Base-by-base conservation (phyloP, 2,113 vertebrate species). In the Chamaetylas fuelleborni region DNA sequence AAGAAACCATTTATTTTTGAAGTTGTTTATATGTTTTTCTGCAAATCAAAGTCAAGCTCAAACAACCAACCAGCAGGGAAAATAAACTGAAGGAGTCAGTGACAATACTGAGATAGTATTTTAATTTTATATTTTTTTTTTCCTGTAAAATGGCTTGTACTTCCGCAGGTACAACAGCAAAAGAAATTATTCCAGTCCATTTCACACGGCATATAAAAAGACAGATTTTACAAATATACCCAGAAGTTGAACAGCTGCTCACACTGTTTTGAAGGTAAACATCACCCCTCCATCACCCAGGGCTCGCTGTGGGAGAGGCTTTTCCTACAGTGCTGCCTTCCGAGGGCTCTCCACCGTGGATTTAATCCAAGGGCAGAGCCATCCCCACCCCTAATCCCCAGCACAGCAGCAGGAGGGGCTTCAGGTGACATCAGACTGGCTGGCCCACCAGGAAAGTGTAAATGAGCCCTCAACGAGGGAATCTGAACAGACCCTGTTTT, bases 81-180 rank as follows among this genome's bases (percentile, higher is more conserved):
- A 83, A 88, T 14, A 77, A 92, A 83, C 45, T 19, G 48, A 97
- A 94, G 19, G 86, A 98, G 78, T 93, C 96, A 36, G 34, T 93
- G 87, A 73, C 95, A 81, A 95, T 92, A 92, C 50, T 81, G 95
- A 98, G 95, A 98, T 96, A 95, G 20, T 83, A 20, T 22, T 98
- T 98, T 98, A 97, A 97, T 97, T 76, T 73, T 54, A 85, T 29
- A 50, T 4, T 56, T 34, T 57, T 28, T 28, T 47, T 47, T 69
- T 45, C 95, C 96, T 96, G 91, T 95, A 98, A 98, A 98, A 98
- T 98, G 98, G 98, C 98, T 98, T 98, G 96, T 98, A 97, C 97
- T 98, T 98, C 98, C 98, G 98, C 97, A 98, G 96, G 96, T 98
- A 97, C 95, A 97, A 98, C 83, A 97, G 97, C 97, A 97, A 97